phyloP scores from a whole-genome alignment of 2,797 vertebrate species.

The Sebastolobus altivelis region DNA sequence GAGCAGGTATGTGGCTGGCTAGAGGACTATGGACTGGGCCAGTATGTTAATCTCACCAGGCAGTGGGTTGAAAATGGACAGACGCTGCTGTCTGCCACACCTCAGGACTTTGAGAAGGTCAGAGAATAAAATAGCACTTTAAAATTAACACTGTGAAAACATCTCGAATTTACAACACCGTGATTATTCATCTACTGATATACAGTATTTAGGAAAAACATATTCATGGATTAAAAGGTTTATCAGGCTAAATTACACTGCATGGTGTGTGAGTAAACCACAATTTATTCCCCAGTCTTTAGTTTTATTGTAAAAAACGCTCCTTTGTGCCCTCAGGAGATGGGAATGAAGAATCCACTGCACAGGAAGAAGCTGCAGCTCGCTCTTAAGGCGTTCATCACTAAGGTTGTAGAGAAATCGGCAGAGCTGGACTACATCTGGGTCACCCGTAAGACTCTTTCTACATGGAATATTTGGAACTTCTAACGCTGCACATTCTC shows the following conservation, averaged over 20 bases:
- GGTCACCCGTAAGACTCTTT: constrained; percentile 93
- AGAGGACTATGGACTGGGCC: constrained; percentile 94
- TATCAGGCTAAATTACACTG: background rate
- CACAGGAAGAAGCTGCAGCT: constrained; percentile 98
- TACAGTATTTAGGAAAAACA: background rate
- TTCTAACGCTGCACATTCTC: background rate
- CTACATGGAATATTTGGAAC: background rate
- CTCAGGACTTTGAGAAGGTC: constrained; percentile 98
- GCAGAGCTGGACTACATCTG: constrained; percentile 95
- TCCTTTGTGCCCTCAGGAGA: constrained; percentile 86
- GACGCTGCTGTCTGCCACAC: constrained; percentile 92
- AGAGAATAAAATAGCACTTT: constrained; percentile 14
- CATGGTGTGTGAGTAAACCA: background rate
- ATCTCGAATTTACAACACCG: background rate
- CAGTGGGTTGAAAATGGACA: constrained; percentile 97
- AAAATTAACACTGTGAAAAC: background rate
- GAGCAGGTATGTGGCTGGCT: constrained; percentile 97
- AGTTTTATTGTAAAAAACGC: background rate
- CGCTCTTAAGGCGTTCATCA: constrained; percentile 91
- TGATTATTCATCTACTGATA: background rate
- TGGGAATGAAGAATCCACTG: constrained; percentile 95
- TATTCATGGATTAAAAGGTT: too few relatives aligned
- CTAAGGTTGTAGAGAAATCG: constrained; percentile 93
- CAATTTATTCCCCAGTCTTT: background rate
- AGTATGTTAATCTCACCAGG: constrained; percentile 94